These are phyloP conservation scores for Aethina tumida DNA, from an alignment of 1,140 invertebrate species.

Conservation along the genomic window DNA sequence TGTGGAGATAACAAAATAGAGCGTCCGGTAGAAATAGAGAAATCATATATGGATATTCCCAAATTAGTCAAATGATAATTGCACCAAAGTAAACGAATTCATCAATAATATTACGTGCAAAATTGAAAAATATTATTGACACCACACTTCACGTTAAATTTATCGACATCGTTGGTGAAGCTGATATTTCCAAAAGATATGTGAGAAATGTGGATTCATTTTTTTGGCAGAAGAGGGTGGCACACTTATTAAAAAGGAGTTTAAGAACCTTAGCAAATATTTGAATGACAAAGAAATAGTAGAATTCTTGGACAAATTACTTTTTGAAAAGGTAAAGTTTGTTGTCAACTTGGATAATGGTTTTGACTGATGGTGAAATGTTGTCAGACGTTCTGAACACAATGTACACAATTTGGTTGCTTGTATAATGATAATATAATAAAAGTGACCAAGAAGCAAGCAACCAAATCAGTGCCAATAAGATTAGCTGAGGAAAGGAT, in stretches of 20 bases:
- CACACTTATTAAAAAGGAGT: constrained; percentile 2
- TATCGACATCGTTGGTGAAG: constrained; percentile 12
- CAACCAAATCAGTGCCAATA: constrained; percentile 1
- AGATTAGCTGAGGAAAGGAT: not conserved
- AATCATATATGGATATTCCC: constrained; percentile 7
- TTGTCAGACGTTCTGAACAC: no score
- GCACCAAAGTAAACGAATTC: constrained; percentile 9
- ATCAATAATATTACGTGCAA: constrained; percentile 4
- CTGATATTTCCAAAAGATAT: constrained; percentile 5
- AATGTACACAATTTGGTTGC: no score
- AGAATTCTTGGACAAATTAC: constrained; percentile 5
- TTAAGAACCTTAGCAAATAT: constrained; percentile 3
- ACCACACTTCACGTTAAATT: constrained; percentile 7
- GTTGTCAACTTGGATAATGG: constrained; percentile 8
- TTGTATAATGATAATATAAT: no score
- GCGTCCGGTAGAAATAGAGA: not conserved
- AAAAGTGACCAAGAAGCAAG: no score
- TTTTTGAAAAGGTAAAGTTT: constrained; percentile 11
- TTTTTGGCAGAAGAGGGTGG: constrained; percentile 5
- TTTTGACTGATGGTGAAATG: not conserved
- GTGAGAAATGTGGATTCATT: constrained; percentile 11
- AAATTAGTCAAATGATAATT: constrained; percentile 16
- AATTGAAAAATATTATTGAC: constrained; percentile 1
- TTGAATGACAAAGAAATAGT: constrained; percentile 1
- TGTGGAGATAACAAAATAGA: no score